phyloP scores from a whole-genome alignment of 2,797 vertebrate genomes.

The Anguilla obscura region DNA sequence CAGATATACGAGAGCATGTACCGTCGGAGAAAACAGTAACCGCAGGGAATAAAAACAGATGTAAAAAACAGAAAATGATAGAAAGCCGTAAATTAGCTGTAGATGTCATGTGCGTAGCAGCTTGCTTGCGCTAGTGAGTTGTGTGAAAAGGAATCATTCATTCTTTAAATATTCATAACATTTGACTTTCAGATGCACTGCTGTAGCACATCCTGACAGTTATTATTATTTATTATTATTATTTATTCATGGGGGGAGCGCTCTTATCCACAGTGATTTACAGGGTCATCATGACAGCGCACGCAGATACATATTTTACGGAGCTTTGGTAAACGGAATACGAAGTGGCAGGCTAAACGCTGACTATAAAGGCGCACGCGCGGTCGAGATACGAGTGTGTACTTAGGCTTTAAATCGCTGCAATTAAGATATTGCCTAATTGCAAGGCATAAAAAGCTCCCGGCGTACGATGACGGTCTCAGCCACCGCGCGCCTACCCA shows the following conservation, averaged over 20 bases:
- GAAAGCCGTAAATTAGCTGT: not conserved
- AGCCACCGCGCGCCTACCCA: not conserved
- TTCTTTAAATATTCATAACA: not conserved
- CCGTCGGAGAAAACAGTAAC: not conserved
- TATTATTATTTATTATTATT: slow-evolving; percentile 7
- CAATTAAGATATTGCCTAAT: not conserved
- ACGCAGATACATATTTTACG: not conserved
- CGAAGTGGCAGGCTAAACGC: not conserved
- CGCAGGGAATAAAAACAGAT: not conserved
- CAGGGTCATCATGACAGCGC: not conserved
- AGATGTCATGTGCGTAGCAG: not conserved
- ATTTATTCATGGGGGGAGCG: slow-evolving; percentile 1
- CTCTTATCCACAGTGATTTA: not conserved
- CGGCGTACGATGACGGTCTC: not conserved
- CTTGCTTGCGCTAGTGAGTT: not conserved
- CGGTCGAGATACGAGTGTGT: not conserved
- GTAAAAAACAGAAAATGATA: not conserved
- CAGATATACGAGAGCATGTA: not conserved
- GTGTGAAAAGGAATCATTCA: not conserved
- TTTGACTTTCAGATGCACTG: not conserved
- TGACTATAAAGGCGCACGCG: not conserved
- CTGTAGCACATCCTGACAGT: not conserved
- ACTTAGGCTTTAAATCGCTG: not conserved
- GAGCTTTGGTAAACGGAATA: not conserved
- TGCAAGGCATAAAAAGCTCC: not conserved